A percentile compares a stretch with the other conserved stretches of the same genome.
These are phyloP conservation scores for Helogale parvula DNA, from an alignment of 2,113 vertebrate species.

Conservation along the genomic window DNA sequence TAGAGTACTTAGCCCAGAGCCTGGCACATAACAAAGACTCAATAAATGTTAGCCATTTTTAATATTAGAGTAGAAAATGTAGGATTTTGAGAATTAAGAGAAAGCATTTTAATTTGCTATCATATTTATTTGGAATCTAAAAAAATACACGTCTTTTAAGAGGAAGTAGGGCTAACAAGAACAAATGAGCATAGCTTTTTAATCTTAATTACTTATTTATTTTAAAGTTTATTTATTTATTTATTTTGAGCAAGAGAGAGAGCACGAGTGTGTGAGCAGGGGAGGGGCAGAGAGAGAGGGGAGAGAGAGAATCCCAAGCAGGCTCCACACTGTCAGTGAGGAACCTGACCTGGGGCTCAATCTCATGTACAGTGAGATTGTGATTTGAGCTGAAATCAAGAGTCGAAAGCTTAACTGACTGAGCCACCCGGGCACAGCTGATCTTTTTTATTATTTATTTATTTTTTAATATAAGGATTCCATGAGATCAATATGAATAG, in stretches of 20 bases:
- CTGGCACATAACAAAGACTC: background rate
- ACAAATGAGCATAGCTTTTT: background rate
- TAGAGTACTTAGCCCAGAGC: background rate
- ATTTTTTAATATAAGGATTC: background rate
- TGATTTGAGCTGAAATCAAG: no score
- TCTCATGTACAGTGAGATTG: no score
- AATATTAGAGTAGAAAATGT: background rate
- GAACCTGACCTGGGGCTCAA: no score
- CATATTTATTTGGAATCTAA: background rate
- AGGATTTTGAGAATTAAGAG: background rate
- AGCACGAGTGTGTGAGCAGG: no score
- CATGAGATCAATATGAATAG: background rate
- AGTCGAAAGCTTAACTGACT: no score
- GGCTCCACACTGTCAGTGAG: no score
- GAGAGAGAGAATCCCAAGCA: no score
- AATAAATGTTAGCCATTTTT: background rate
- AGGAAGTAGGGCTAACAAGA: background rate
- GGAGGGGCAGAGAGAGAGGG: no score
- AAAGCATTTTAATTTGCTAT: background rate
- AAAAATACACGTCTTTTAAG: conserved; percentile 2
- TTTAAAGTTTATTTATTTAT: background rate
- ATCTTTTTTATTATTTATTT: no score
- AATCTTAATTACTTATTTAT: background rate
- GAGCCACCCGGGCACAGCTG: no score
- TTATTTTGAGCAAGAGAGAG: no score